Evolutionary conservation across 2,113 vertebrate genomes (phyloP).

Genomic region (Gulo gulo): DNA sequence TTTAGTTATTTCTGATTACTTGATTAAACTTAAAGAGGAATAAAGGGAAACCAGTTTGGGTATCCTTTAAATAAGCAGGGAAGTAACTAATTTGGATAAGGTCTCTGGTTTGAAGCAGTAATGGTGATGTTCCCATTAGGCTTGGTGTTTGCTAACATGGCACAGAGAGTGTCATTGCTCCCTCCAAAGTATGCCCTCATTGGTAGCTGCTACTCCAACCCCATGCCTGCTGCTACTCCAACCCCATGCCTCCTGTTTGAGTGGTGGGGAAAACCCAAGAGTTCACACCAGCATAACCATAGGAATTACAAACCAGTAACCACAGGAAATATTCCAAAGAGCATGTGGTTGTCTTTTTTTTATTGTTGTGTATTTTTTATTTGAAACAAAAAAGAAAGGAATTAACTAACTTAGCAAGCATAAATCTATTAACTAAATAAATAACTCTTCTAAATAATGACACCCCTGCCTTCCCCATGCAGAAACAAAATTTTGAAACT

Average conservation of each 20-base stretch:
- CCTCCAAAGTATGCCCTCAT: not conserved
- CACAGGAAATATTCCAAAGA: not conserved
- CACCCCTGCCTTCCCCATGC: not conserved
- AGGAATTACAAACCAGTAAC: not conserved
- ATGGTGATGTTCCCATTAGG: not conserved
- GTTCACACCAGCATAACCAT: not conserved
- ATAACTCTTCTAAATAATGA: slow-evolving; percentile 15
- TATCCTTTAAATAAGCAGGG: not conserved
- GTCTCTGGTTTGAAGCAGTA: not conserved
- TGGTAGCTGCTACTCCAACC: not conserved
- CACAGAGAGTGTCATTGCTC: not conserved
- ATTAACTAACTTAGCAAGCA: not conserved
- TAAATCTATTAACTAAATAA: not conserved
- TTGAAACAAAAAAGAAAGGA: not conserved
- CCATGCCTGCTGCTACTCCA: not conserved
- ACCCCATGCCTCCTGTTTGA: not conserved
- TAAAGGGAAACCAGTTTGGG: not conserved
- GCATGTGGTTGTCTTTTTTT: not conserved
- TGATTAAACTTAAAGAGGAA: not conserved
- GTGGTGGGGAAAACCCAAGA: not conserved
- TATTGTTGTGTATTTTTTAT: not conserved
- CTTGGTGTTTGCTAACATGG: not conserved
- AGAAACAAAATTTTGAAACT: slow-evolving; percentile 18
- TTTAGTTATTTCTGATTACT: not conserved
- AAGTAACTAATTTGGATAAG: not conserved